Conservation (phyloP, 2,888 invertebrate species). For the Dasysyrphus albostriatus region DNA sequence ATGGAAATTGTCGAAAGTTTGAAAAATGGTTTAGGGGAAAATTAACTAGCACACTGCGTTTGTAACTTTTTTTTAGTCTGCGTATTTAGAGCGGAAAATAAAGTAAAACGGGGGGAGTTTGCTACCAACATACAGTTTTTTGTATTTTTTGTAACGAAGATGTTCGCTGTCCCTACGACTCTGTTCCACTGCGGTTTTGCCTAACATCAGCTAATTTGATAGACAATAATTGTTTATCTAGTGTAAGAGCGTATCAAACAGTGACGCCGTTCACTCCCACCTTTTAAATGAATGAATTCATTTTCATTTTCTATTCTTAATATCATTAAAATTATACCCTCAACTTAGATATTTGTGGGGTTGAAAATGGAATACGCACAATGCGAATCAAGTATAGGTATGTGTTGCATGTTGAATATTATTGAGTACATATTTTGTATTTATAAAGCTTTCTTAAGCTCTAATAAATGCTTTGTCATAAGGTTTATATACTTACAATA, state of each 20-base stretch:
- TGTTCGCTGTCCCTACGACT: background rate
- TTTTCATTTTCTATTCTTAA: background rate
- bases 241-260: slow-evolving; percentile 1
- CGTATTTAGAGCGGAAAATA: slow-evolving; percentile 68
- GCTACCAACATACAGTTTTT: background rate
- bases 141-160: background rate
- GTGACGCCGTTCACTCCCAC: background rate
- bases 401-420: background rate
- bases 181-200: slow-evolving; percentile 14
- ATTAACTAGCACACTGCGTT: slow-evolving; percentile 5
- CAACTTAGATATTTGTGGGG: background rate
- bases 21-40: background rate
- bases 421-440: background rate
- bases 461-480: slow-evolving; percentile 45
- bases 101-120: slow-evolving; percentile 5
- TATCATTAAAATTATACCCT: slow-evolving; percentile 13
- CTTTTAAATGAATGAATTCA: background rate
- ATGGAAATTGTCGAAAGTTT: slow-evolving; percentile 19
- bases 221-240: slow-evolving; percentile 14
- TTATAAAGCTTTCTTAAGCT: slow-evolving; percentile 58
- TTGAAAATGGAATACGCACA: slow-evolving; percentile 32
- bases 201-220: background rate
- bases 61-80: slow-evolving; percentile 19
- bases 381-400: slow-evolving; percentile 17
- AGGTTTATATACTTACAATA: slow-evolving; percentile 19